Evolutionary conservation across 2,113 vertebrate species (phyloP).

Genomic region (Nesogale talazaci): DNA sequence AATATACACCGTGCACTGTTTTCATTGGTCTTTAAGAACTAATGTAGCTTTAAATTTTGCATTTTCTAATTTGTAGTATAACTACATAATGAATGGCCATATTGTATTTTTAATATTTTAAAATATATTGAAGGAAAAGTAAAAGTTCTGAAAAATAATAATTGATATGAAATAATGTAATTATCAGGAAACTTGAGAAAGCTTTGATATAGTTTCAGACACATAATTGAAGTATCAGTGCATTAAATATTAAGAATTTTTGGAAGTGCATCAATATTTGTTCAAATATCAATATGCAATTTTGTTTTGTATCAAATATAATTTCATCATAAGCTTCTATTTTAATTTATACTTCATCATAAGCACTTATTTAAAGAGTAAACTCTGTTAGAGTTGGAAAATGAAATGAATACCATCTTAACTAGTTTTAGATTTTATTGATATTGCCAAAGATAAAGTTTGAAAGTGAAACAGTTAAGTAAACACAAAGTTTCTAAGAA

Average conservation of each 20-base stretch:
- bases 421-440: background rate
- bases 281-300: slow-evolving; percentile 33
- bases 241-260: background rate
- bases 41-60: background rate
- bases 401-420: slow-evolving; percentile 29
- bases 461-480: slow-evolving; percentile 82
- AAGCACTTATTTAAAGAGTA: background rate
- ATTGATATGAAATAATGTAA: background rate
- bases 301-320: background rate
- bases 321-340: background rate
- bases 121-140: background rate
- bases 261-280: slow-evolving; percentile 34
- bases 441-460: background rate
- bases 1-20: background rate
- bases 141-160: slow-evolving; percentile 5
- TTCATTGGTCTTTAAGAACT: background rate
- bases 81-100: background rate
- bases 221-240: slow-evolving; percentile 10
- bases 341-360: too few relatives aligned
- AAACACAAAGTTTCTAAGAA: slow-evolving; percentile 77
- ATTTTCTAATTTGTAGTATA: background rate
- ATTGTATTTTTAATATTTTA: background rate
- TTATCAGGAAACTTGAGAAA: background rate
- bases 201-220: background rate
- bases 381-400: background rate